Base-by-base conservation (phyloP, 2,797 vertebrate species). In the Perodicticus potto region DNA sequence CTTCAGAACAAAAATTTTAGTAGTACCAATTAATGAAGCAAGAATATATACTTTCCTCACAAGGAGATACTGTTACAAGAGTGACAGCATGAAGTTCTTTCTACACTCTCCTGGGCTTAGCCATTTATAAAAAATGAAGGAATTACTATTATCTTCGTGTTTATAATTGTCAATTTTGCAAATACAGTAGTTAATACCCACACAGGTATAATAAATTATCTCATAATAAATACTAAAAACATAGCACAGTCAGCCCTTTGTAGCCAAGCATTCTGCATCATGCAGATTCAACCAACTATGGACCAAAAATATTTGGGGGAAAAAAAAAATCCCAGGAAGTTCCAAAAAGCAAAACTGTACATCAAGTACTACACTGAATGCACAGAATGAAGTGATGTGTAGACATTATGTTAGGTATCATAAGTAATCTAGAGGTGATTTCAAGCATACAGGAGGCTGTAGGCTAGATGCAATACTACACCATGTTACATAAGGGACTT, bases 1-100 rank as follows among this genome's bases (percentile, higher is more conserved):
- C 72, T 96, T 77, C 92, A 63, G 73, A 80, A 92, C 27, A 96
- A 87, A 85, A 88, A 81, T 88, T 82, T 86, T 34, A 86, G 34
- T 74, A 88, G 34, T 74, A 88, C 37, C 27, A n/a, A 89, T 37
- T 59, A 96, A 73, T 78, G 91, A 96, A 95, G 25, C 55, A 77
- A 91, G 57, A 89, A 69, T 16, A 9, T 80, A 96, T 93, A 84
- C 53, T 78, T 91, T 89, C 74, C 72, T 70, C 20, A 92, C 13
- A 86, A 72, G 91, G 40, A 85, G 34, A 88, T 22, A 93, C 78
- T 74, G 27, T 34, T 43, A 93, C 12, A 40, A 70, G 87, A 95
- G 10, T 61, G n/a, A 86, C 19, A 84, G 29, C 89, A 13, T 89
- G 32, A 78, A 32, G 53, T 12, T 45, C 45, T 45, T 80, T 74